Conservation (phyloP, 1,140 invertebrate genomes). For the Drosophila subobscura region DNA sequence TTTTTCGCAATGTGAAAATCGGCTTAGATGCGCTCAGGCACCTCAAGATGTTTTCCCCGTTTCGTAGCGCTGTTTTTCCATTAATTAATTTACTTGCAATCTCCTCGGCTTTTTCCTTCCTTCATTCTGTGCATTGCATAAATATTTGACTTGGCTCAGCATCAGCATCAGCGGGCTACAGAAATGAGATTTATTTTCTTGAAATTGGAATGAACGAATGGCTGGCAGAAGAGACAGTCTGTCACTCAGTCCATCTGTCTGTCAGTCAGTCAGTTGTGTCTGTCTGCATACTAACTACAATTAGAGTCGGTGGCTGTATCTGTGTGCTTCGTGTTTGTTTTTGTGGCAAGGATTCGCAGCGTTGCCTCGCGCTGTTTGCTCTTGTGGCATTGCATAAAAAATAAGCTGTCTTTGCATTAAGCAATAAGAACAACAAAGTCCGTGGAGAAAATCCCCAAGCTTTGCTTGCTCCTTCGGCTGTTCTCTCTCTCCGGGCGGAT, state of each 20-base stretch:
- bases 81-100: constrained; percentile 78
- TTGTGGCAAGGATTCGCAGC: constrained; percentile 23
- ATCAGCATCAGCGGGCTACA: constrained; percentile 13
- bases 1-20: constrained; percentile 33
- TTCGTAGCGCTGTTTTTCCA: constrained; percentile 40
- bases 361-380: constrained; percentile 55
- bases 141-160: constrained; percentile 69
- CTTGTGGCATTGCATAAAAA: constrained; percentile 70
- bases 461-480: background rate
- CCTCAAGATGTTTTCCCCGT: constrained; percentile 35
- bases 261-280: constrained; percentile 21
- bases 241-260: constrained; percentile 34
- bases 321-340: too few species aligned
- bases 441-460: constrained; percentile 29
- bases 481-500: background rate
- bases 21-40: constrained; percentile 50
- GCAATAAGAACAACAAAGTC: constrained; percentile 64
- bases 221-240: constrained; percentile 23
- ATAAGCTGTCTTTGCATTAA: constrained; percentile 57
- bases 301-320: constrained; percentile 49
- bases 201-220: constrained; percentile 59
- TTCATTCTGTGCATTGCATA: constrained; percentile 49
- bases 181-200: constrained; percentile 37
- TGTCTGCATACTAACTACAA: constrained; percentile 71
- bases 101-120: constrained; percentile 24